phyloP scores from a whole-genome alignment of 2,797 vertebrate genomes.

The Notamacropus eugenii region DNA sequence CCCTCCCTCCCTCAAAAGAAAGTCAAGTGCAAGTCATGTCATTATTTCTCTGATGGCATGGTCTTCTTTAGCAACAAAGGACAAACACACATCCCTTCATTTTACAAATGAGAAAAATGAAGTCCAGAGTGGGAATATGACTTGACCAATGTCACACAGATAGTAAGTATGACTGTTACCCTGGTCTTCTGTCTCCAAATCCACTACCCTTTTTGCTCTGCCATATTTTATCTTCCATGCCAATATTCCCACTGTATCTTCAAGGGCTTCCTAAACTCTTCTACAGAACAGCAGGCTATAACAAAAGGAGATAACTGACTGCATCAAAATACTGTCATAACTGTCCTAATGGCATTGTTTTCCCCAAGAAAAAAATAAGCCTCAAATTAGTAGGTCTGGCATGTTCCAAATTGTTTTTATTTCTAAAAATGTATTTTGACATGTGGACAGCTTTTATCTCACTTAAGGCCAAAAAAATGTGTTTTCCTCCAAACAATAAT shows the following conservation, averaged over 20 bases:
- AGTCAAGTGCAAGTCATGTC: too few relatives aligned
- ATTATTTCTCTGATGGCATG: too few relatives aligned
- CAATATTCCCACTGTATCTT: constrained; percentile 12
- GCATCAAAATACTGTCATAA: constrained; percentile 39
- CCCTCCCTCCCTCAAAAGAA: too few relatives aligned
- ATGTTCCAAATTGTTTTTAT: constrained; percentile 43
- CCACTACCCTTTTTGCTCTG: neutral
- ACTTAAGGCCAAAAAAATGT: constrained; percentile 55
- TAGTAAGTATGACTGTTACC: neutral
- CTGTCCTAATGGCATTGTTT: constrained; percentile 66
- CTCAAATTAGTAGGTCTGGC: constrained; percentile 70
- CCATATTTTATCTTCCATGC: neutral
- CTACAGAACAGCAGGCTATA: neutral
- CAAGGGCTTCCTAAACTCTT: constrained; percentile 39
- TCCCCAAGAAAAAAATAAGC: constrained; percentile 48
- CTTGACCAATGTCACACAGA: neutral
- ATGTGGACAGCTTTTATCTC: constrained; percentile 65
- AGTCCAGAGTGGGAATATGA: neutral
- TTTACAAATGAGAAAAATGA: neutral
- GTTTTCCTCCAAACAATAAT: constrained; percentile 58
- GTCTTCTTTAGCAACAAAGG: too few relatives aligned
- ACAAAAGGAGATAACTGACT: constrained; percentile 5
- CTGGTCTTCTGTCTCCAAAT: neutral
- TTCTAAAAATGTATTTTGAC: constrained; percentile 67
- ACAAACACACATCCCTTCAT: neutral